Percentiles rank a stretch among this genome's conserved stretches.
These are phyloP conservation scores for Zaprionus gabonicus DNA, from an alignment of 1,140 invertebrate genomes.

Conservation along the genomic window DNA sequence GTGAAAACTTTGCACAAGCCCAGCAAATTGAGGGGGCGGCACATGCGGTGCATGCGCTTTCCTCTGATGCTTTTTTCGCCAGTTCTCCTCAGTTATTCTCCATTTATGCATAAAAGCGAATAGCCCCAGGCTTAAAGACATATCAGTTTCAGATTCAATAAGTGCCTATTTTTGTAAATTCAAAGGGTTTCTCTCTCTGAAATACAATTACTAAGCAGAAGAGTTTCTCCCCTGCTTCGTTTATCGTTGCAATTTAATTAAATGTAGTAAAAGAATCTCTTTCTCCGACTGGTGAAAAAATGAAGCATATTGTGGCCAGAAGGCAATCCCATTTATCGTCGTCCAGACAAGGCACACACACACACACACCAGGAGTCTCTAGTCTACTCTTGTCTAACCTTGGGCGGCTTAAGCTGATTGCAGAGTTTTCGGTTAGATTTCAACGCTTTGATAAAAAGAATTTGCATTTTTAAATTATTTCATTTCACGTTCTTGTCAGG, in stretches of 20 bases:
- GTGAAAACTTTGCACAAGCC: constrained; percentile 53
- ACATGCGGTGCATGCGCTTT: constrained; percentile 23
- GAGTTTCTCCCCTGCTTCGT: neutral
- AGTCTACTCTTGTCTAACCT: constrained; percentile 47
- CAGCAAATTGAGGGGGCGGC: constrained; percentile 36
- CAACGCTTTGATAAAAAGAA: constrained; percentile 55
- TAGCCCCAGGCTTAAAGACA: neutral
- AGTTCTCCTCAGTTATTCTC: constrained; percentile 15
- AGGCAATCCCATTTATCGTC: constrained; percentile 16
- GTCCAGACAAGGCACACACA: constrained; percentile 15
- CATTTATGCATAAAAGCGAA: constrained; percentile 12
- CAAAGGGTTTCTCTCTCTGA: neutral
- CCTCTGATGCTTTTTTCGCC: constrained; percentile 4
- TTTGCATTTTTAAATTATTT: constrained; percentile 79
- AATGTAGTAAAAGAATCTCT: neutral
- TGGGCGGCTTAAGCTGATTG: constrained; percentile 54
- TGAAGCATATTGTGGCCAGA: constrained; percentile 27
- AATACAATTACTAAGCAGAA: neutral
- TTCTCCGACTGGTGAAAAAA: neutral
- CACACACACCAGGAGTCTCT: neutral
- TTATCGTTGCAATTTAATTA: constrained; percentile 1
- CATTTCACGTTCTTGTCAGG: constrained; percentile 76
- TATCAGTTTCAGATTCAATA: constrained; percentile 17
- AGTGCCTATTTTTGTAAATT: constrained; percentile 4
- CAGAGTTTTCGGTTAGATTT: constrained; percentile 54